Evolutionary conservation across 2,113 vertebrate genomes (phyloP), one percentile per base, ranked within the genome.

Genomic region (Nyctereutes procyonoides): DNA sequence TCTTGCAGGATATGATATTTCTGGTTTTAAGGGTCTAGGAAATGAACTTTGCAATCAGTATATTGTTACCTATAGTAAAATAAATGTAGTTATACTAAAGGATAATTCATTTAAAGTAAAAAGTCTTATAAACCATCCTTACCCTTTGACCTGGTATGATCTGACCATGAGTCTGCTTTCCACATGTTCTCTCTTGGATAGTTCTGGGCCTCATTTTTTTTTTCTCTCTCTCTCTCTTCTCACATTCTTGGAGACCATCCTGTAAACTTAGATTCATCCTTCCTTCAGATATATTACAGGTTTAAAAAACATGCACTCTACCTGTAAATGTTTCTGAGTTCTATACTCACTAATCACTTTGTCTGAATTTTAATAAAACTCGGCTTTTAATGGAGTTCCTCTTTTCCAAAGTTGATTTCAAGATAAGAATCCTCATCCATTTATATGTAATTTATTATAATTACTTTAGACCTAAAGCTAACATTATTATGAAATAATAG

Each of bases 381-480:
- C 48, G 84, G 58, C 15, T 84, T 53, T 87, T 73, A 84, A 71
- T 24, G 0, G 90, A 38, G 5, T 88, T 92, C 2, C 5, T 7
- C 67, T 81, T 90, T 80, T 19, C 12, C 8, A 63, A 63, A 12
- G 38, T 63, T 79, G 30, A 94, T 71, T 94, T 92, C 28, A 63
- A 91, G n/a, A 63, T 82, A 85, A 79, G 87, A 65, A 81, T 4
- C 22, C 6, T 67, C 16, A 93, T 60, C 38, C 8, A 76, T 77
- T 87, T 96, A 48, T 69, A 82, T 81, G 87, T 91, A 76, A 83
- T 83, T 83, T n/a, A 53, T 35, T 79, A 24, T 80, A 96, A 84
- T n/a, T 92, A 80, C 7, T 77, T 82, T 96, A 88, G 3, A 10
- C 30, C n/a, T 96, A 74, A 80, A 58, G 20, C 48, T 90, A 74